Evolutionary conservation across 2,797 vertebrate species (phyloP).

Genomic region (Anguilla anguilla): DNA sequence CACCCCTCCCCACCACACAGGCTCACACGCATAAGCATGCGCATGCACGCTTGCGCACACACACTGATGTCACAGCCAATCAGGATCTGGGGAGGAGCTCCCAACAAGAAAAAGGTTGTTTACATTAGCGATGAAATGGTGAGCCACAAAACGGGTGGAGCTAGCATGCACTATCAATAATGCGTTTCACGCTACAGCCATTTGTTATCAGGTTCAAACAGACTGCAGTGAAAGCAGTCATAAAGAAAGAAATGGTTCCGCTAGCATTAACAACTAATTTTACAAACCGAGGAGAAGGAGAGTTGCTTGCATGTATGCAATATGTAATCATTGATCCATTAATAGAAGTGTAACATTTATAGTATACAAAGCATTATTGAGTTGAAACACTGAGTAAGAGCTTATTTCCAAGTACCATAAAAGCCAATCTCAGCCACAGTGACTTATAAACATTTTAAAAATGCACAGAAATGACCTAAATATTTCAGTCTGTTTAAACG

Average conservation of each 20-base stretch:
- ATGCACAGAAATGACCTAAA: background rate
- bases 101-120: background rate
- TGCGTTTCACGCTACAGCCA: background rate
- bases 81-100: slow-evolving; percentile 8
- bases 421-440: background rate
- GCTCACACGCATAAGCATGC: background rate
- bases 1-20: background rate
- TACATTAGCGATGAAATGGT: background rate
- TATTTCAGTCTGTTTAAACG: background rate
- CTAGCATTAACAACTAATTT: background rate
- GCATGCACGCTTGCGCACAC: background rate
- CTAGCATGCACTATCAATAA: background rate
- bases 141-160: background rate
- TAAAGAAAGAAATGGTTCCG: background rate
- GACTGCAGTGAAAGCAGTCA: background rate
- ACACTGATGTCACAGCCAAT: slow-evolving; percentile 27
- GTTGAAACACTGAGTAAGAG: background rate
- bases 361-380: background rate
- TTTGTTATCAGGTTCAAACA: background rate
- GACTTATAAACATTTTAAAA: background rate
- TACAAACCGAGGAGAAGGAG: background rate
- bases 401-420: background rate
- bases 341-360: background rate
- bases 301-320: background rate
- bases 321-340: background rate